Base-by-base conservation (phyloP, 2,888 invertebrate genomes). In the Acleris holmiana region DNA sequence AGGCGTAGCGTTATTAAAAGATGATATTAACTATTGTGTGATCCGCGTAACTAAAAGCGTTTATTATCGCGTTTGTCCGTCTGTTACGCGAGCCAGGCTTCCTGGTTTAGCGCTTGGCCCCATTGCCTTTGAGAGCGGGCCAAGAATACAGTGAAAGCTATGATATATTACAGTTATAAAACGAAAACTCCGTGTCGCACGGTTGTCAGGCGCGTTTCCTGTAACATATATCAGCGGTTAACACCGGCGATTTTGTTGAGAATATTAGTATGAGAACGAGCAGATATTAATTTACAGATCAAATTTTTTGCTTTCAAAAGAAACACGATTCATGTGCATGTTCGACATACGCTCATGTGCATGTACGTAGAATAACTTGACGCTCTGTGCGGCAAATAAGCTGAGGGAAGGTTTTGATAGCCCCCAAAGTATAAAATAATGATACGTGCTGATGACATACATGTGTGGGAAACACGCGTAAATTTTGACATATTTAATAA, bases 131-230 rank as follows among this genome's bases (percentile, higher is more conserved):
- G 89, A 89, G 79, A 73, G 71, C 74, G 77, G 76, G 88, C 89
- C 89, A 90, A 88, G 80, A 85, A 82, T 85, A 85, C 83, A 77
- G 83, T 83, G 88, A 89, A 88, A 89, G 88, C 82, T 71, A 68
- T 75, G 74, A 82, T 79, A 77, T 79, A 85, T 82, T 78, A 71
- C 72, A 76, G 76, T 74, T 78, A 80, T 82, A 77, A 83, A 80
- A 83, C 75, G 73, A 78, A 80, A 79, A 72, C 74, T 73, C 71
- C 69, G 67, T 70, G 75, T 78, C 78, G 72, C 72, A 71, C 73
- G 76, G 73, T 71, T 85, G 85, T 82, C 85, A 78, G 69, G 53
- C 73, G 67, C 50, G 73, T 79, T 86, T 84, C 83, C 82, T 80
- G 80, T 70, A 74, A 71, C 70, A 82, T 85, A 73, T 79, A 81